Evolutionary conservation across 1,140 invertebrate genomes (phyloP), one percentile per base, ranked within the genome.

Genomic region (Drusus annulatus): DNA sequence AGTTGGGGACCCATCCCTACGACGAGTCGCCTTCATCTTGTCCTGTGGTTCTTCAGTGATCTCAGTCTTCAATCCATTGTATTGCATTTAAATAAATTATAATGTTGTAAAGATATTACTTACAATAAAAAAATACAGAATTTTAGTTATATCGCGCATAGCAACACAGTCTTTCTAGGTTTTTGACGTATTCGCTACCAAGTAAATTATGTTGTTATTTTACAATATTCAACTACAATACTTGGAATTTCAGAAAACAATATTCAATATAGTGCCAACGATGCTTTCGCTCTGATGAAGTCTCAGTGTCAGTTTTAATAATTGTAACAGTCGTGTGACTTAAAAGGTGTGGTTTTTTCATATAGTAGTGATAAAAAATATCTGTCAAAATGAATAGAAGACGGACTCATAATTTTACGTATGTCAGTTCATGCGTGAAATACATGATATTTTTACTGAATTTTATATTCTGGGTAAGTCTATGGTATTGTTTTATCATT

Each of bases 371-470:
- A 65, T 45, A 69, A 50, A 62, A 79, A 45, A 68, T 84, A 84
- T 78, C 84, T 15, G 82, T 84, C 76, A 90, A 89, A 85, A 91
- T 91, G 89, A 91, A 92, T 85, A 87, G 91, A 50, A 88, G 90
- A 52, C 86, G 90, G 79, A 89, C 89, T 58, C 87, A 91, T 60
- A 91, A 92, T 84, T 92, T 92, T 84, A 92, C 91, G 3, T 96
- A 95, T 87, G 95, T 96, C 74, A 97, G 95, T 85, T 94, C 95
- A n/a, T 97, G 95, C 88, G 95, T 97, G 8, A 98, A 98, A 89
- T 98, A 97, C 86, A 94, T 97, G 91, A 96, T 98, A 87, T 98
- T 98, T 89, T 91, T 97, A 86, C 91, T 97, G 78, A 98, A 98
- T 90, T 97, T 98, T 88, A 90, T 97, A 81, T 97, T 97, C 89